Percentiles rank a stretch among this genome's conserved stretches.
phyloP scores from a whole-genome alignment of 2,113 vertebrate genomes.

The Notechis scutatus region DNA sequence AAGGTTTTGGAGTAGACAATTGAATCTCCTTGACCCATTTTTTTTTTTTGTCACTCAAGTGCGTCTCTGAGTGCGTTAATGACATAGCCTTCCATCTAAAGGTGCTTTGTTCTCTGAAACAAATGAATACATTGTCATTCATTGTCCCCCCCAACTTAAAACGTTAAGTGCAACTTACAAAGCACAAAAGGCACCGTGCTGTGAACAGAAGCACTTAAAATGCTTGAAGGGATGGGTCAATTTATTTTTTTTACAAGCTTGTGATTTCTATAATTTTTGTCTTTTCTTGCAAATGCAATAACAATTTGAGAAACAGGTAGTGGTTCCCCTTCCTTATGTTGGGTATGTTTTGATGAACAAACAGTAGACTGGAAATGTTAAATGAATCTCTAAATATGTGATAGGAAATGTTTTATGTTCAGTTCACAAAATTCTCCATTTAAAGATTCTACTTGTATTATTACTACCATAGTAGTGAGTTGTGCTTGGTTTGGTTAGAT shows the following conservation, averaged over 20 bases:
- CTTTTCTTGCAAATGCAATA: not conserved
- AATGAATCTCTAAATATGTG: not conserved
- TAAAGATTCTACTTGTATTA: not conserved
- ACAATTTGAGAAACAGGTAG: not conserved
- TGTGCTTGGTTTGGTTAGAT: not conserved
- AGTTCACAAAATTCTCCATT: not conserved
- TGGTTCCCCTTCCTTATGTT: not conserved
- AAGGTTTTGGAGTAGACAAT: slow-evolving; percentile 28
- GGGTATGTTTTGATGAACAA: not conserved
- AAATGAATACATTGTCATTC: slow-evolving; percentile 23
- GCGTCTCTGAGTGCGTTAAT: slow-evolving; percentile 13
- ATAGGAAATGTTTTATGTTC: no score
- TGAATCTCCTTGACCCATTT: slow-evolving; percentile 18
- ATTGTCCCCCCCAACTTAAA: slow-evolving; percentile 18
- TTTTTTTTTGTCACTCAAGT: not conserved
- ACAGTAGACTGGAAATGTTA: not conserved
- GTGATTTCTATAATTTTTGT: slow-evolving; percentile 22
- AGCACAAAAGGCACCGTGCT: slow-evolving; percentile 9
- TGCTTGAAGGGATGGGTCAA: slow-evolving; percentile 6
- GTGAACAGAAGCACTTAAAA: slow-evolving; percentile 15
- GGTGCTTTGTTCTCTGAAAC: slow-evolving; percentile 9
- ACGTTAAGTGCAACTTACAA: slow-evolving; percentile 28
- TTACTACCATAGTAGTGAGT: not conserved
- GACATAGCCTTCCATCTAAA: slow-evolving; percentile 4
- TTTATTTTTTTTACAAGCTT: slow-evolving; percentile 24